Conservation (phyloP, 2,888 invertebrate species). For the Hydrotaea diabolus region DNA sequence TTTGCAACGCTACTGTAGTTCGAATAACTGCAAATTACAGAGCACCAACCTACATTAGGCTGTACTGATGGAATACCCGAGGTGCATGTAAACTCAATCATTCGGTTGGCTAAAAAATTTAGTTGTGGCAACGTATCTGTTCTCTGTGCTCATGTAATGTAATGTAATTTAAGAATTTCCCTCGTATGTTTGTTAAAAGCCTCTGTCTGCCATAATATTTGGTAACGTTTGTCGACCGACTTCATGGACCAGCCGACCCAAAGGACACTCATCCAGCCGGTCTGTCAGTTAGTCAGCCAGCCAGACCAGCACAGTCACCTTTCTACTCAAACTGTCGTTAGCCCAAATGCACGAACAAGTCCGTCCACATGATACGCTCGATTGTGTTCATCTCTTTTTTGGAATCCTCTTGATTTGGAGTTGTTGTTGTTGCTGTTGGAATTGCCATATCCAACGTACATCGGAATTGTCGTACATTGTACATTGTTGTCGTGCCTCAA, state of each 20-base stretch:
- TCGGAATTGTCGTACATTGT: background rate
- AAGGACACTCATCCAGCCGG: background rate
- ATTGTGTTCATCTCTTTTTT: background rate
- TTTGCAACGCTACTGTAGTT: no score
- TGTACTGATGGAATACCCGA: no score
- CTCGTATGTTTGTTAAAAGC: slow-evolving; percentile 1
- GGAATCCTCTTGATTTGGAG: slow-evolving; percentile 5
- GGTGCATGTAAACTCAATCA: no score
- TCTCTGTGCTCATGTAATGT: no score
- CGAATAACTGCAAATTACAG: no score
- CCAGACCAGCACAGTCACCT: slow-evolving; percentile 16
- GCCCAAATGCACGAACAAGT: background rate
- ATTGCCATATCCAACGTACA: background rate
- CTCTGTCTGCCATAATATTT: slow-evolving; percentile 28
- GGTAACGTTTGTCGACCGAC: background rate
- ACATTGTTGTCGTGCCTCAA: slow-evolving; percentile 1
- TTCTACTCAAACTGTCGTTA: slow-evolving; percentile 6
- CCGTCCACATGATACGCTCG: background rate
- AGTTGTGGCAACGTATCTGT: no score
- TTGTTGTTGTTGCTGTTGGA: background rate
- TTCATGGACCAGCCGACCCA: background rate
- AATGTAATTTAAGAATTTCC: background rate
- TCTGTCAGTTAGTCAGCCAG: background rate
- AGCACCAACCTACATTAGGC: no score
- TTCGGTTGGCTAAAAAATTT: no score